Evolutionary conservation across 2,797 vertebrate genomes (phyloP), one percentile per base, ranked within the genome.

Genomic region (Malacoctenus gilli): DNA sequence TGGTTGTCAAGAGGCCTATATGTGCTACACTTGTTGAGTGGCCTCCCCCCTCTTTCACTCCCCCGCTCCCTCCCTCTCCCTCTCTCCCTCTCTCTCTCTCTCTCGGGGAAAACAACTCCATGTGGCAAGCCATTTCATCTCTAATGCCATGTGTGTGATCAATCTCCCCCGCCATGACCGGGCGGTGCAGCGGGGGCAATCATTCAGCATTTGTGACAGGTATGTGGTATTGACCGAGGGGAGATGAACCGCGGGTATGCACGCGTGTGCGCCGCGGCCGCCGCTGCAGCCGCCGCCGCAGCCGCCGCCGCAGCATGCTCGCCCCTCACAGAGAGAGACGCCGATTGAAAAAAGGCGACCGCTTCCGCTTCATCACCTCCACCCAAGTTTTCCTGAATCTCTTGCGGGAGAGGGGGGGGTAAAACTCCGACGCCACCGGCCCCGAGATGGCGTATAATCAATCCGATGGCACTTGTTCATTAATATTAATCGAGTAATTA

Each of bases 61-160:
- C 23, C 39, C 31, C 38, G 10, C 23, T n/a, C 30, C 30, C 10
- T 55, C 15, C 0, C 16, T 4, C 18, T 43, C 25, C n/a, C 48
- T 11, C 41, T 53, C 16, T 37, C 38, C 23, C 39, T 35, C 38
- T 13, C 23, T n/a, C 30, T 10, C 10, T 55, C 15, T 54, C 19
- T 37, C 72, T 0, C 50, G 58, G 59, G 54, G 35, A 61, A 82
- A 80, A 76, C 77, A 74, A 67, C 76, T 82, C 70, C 50, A 64
- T 59, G 65, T 69, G 75, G 77, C 52, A 40, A 80, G 73, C 73
- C 72, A 80, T 89, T 86, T 84, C 53, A 87, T 85, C 86, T 85
- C 86, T 76, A 83, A 80, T 82, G 85, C 75, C 81, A 68, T 62
- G 68, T 60, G 72, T 49, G 74, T 67, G 77, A 87, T 89, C 87